Evolutionary conservation across 2,888 invertebrate genomes (phyloP), one percentile per base, ranked within the genome.

Genomic region (Drepanosiphum platanoidis): DNA sequence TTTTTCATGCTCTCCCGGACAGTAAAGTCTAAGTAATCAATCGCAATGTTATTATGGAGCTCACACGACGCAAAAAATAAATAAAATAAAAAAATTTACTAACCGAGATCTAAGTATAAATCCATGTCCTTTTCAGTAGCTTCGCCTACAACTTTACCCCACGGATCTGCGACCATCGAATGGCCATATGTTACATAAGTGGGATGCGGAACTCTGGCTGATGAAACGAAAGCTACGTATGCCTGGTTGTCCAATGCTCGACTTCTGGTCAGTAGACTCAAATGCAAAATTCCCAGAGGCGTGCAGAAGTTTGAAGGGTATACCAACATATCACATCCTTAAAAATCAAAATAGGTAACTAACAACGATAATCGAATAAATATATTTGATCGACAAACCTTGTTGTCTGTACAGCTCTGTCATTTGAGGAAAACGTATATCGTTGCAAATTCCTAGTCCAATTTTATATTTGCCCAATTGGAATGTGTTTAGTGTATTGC

Each of bases 251-350:
- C 98, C 61, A 93, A 91, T 58, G 98, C 97, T 78, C 98, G 91
- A 0, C 93, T 92, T 72, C 95, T 92, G 86, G 93, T 94, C n/a
- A 98, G 91, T 7, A 97, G 90, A 89, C 97, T 95, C 97, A 97
- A 99, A 90, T 98, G 98, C 82, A 94, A 91, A 0, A 97, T 97
- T 0, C 98, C 98, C 0, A 98, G 98, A 1, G 96, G 97, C 95
- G 96, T 95, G 90, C 97, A 98, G 90, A 98, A 98, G 2, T 98
- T 97, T 36, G 95, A 97, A 0, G 98, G 98, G 91, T 97, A 98
- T 36, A 98, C 91, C 42, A 98, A 90, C 88, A 98, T 90, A 82
- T 96, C 92, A 88, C 97, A 97, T 0, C 95, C 96, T 94, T 52
- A 22, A 52, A 52, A 52, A 52, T 5, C 18, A 52, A 52, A 52